A percentile compares a stretch with the other conserved stretches of the same genome.
Evolutionary conservation across 2,888 invertebrate genomes (phyloP).

Genomic region (Drosophila merina): DNA sequence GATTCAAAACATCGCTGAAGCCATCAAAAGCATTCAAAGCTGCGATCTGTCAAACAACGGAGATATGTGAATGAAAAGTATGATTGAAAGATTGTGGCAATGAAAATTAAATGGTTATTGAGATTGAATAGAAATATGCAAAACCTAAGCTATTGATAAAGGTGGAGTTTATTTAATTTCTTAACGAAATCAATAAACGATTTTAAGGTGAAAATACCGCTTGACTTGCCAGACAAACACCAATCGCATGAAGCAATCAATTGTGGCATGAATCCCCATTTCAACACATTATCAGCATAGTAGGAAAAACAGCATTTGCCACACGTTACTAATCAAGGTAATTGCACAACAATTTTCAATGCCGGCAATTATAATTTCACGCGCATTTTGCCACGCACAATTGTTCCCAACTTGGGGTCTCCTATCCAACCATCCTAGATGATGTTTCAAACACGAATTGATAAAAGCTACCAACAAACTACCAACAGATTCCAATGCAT

Average conservation of each 20-base stretch:
- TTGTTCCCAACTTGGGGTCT: constrained; percentile 15
- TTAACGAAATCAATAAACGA: no score
- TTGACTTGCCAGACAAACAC: constrained; percentile 17
- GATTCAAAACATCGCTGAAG: constrained; percentile 22
- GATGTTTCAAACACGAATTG: constrained; percentile 22
- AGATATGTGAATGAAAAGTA: constrained; percentile 30
- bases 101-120: constrained; percentile 8
- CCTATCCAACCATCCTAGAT: constrained; percentile 1
- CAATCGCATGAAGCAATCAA: constrained; percentile 35
- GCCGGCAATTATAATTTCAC: constrained; percentile 54
- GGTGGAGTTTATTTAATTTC: background rate
- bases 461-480: constrained; percentile 29
- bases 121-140: constrained; percentile 3
- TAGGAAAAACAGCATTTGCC: constrained; percentile 23
- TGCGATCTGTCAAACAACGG: constrained; percentile 35
- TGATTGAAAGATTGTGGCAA: constrained; percentile 36
- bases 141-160: background rate
- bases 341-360: constrained; percentile 42
- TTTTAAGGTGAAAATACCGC: background rate
- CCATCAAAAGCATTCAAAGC: constrained; percentile 32
- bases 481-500: constrained; percentile 17
- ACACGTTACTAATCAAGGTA: constrained; percentile 59
- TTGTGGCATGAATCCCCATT: constrained; percentile 32
- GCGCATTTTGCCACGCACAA: constrained; percentile 50
- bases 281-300: constrained; percentile 44